A percentile compares a stretch with the other conserved stretches of the same genome.
Evolutionary conservation across 1,140 invertebrate genomes (phyloP).

Genomic region (Triops longicaudatus): DNA sequence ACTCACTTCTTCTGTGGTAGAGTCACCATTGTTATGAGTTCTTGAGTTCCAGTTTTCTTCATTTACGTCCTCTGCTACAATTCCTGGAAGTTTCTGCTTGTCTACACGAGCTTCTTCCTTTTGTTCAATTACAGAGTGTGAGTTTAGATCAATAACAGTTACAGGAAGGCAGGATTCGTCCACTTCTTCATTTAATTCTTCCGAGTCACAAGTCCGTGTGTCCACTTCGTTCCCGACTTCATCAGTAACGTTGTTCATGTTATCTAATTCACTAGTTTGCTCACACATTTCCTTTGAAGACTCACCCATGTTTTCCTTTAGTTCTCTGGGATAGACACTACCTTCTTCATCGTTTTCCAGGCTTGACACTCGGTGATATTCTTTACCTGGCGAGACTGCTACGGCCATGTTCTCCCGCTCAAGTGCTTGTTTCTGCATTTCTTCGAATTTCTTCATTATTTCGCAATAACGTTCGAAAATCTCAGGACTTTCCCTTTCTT

Average conservation of each 20-base stretch:
- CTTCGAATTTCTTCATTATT: neutral
- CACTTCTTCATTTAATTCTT: conserved; percentile 16
- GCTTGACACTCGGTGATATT: neutral
- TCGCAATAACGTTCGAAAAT: neutral
- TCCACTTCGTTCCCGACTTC: neutral
- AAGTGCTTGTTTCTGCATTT: neutral
- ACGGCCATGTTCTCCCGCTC: neutral
- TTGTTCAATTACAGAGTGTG: neutral
- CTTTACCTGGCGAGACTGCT: neutral
- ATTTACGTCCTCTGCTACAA: neutral
- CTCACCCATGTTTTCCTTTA: neutral
- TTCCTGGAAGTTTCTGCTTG: neutral
- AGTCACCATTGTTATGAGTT: no score
- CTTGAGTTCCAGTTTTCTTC: neutral
- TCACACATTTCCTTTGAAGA: neutral
- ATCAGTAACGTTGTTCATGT: neutral
- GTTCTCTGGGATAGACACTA: neutral
- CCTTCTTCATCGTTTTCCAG: neutral
- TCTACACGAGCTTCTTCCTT: neutral
- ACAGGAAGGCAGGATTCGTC: neutral
- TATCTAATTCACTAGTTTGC: neutral
- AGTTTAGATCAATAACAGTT: neutral
- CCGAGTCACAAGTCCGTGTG: neutral
- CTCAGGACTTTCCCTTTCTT: neutral
- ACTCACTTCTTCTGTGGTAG: neutral